Conservation (phyloP, 2,888 invertebrate genomes). For the Agrochola macilenta region DNA sequence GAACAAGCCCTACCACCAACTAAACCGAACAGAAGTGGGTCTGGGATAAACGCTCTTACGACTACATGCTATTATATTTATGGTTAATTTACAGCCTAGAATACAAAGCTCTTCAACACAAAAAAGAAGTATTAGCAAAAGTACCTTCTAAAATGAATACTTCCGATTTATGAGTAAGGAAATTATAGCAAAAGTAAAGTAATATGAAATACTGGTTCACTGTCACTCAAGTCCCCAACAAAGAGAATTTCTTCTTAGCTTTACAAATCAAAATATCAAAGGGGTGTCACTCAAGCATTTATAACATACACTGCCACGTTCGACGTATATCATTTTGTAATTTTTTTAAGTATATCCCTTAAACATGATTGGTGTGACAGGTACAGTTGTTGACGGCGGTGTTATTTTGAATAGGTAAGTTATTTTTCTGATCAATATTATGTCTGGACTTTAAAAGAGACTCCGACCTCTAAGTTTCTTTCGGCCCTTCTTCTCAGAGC, state of each 20-base stretch:
- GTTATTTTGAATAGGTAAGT: neutral
- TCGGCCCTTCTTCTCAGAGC: too few relatives aligned
- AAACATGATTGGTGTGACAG: conserved; percentile 75
- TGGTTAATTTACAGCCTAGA: neutral
- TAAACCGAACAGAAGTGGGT: too few relatives aligned
- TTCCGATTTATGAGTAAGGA: conserved; percentile 28
- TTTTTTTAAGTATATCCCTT: conserved; percentile 77
- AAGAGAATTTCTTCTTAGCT: conserved; percentile 70
- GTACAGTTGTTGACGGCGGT: conserved; percentile 67
- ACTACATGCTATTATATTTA: too few relatives aligned
- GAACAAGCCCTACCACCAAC: too few relatives aligned
- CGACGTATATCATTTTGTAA: conserved; percentile 78
- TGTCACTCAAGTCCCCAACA: conserved; percentile 62
- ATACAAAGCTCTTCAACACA: neutral
- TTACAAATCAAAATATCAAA: conserved; percentile 81
- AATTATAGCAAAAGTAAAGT: conserved; percentile 34
- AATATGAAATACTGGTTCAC: conserved; percentile 40
- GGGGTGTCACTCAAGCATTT: conserved; percentile 82
- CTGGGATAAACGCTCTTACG: too few relatives aligned
- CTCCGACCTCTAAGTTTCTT: too few relatives aligned
- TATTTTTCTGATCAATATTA: too few relatives aligned
- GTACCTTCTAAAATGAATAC: neutral
- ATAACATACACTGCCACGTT: conserved; percentile 76
- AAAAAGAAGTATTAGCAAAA: neutral
- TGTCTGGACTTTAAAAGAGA: too few relatives aligned